phyloP scores from a whole-genome alignment of 64 coral and sea anemone species.

The Dendronephthya gigantea region DNA sequence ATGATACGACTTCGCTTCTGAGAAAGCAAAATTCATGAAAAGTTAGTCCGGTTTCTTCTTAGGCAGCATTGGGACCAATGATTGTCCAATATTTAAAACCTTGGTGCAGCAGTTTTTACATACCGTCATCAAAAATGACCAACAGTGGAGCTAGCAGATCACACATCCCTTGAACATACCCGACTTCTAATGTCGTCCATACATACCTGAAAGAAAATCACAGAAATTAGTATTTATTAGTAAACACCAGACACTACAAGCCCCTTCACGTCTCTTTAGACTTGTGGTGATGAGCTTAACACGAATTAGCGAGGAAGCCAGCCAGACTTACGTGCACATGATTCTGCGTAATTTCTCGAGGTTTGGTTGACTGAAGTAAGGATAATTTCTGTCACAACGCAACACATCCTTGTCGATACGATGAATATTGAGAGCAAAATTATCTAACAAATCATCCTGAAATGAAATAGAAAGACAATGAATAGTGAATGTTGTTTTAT shows the following conservation, averaged over 20 bases:
- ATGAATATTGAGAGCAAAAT: constrained; percentile 83
- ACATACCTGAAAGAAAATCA: constrained; percentile 60
- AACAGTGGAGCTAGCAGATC: constrained; percentile 86
- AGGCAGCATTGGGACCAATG: too few species aligned
- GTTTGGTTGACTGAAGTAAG: constrained; percentile 81
- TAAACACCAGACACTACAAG: too few species aligned
- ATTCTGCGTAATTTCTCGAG: constrained; percentile 84
- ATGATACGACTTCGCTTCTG: constrained; percentile 85
- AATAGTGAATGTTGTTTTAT: background rate
- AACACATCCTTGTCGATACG: constrained; percentile 98
- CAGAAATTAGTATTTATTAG: too few species aligned
- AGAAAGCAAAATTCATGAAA: background rate
- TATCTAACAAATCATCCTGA: constrained; percentile 69
- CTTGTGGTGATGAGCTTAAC: background rate
- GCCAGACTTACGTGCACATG: constrained; percentile 62
- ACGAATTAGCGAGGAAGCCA: background rate
- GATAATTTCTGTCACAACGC: constrained; percentile 82
- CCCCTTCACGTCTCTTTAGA: background rate
- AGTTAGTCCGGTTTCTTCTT: too few species aligned
- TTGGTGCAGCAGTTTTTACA: background rate
- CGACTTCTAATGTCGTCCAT: constrained; percentile 82
- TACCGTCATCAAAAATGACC: constrained; percentile 88
- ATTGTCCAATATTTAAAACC: background rate
- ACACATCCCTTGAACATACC: constrained; percentile 98
- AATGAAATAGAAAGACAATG: background rate